Evolutionary conservation across 2,888 invertebrate species (phyloP), one percentile per base, ranked within the genome.

Genomic region (Epinotia brunnichana): DNA sequence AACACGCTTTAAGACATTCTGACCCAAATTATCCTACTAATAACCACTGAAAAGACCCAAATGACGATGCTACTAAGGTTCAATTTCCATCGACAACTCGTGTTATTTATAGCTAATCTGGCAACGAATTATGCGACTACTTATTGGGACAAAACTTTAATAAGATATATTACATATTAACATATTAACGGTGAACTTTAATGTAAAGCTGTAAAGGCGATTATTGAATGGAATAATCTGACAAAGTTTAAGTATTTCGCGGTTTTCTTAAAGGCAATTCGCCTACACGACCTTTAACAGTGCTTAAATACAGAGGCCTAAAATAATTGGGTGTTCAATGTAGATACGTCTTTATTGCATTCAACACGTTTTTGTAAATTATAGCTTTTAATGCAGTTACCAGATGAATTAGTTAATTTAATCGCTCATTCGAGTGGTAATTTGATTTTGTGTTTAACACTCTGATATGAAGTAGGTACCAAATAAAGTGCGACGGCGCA

Each of bases 381-480:
- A 71, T 66, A 9, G 66, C 17, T 66, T 59, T 57, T 41, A 39
- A 41, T 53, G 70, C 70, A 71, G 66, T 71, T 71, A 71, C 24
- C n/a, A 41, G 17, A 53, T 19, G 54, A 54, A 72, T 72, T 72
- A 72, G 71, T 72, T 61, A 72, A 72, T 72, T 72, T 72, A 72
- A 72, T 35, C 63, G 63, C 15, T 59, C 57, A 15, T 19, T 62
- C 17, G 53, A 59, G 66, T 61, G 66, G 71, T 72, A 67, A 72
- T 72, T 67, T 67, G 54, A 67, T 72, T 61, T 67, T 61, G 66
- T 19, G 48, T 67, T 72, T 56, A 61, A 56, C 71, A 72, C 71
- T 59, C 35, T 19, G 67, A 67, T 60, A 19, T 54, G 29, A 66
- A 21, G 59, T 57, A 66, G 11, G 44, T 57, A 35, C 44, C 17